Percentiles rank a stretch among this genome's conserved stretches.
Conservation (phyloP, 1,140 invertebrate species). For the Archivesica marissinica region DNA sequence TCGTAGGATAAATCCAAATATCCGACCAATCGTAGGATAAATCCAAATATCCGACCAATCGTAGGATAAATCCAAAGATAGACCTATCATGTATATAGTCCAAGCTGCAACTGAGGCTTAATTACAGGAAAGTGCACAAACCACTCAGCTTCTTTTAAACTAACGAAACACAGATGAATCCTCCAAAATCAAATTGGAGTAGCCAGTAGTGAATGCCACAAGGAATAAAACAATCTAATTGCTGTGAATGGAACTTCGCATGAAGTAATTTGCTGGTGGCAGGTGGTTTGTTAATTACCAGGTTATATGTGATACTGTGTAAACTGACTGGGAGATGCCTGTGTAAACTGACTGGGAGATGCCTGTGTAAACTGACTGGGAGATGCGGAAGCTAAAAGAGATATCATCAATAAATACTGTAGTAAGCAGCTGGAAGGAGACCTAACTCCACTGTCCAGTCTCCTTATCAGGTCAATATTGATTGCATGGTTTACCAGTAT, state of each 20-base stretch:
- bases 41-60: too few species aligned
- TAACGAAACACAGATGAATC: too few species aligned
- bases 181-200: too few species aligned
- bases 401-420: background rate
- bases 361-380: background rate
- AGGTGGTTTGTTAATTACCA: conserved; percentile 29
- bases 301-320: background rate
- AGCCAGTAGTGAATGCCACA: background rate
- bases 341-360: background rate
- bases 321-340: background rate
- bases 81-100: too few species aligned
- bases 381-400: background rate
- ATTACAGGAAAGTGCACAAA: too few species aligned
- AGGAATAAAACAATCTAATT: background rate
- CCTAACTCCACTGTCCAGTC: background rate
- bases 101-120: too few species aligned
- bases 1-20: too few species aligned
- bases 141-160: too few species aligned
- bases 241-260: conserved; percentile 38
- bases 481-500: background rate
- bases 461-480: background rate
- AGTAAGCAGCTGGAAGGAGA: background rate
- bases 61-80: too few species aligned
- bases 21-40: too few species aligned
- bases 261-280: conserved; percentile 7